Evolutionary conservation across 30 jellyfish, hydroid and myxozoan genomes (phyloP).

Genomic region (Chrysaora quinquecirrha): DNA sequence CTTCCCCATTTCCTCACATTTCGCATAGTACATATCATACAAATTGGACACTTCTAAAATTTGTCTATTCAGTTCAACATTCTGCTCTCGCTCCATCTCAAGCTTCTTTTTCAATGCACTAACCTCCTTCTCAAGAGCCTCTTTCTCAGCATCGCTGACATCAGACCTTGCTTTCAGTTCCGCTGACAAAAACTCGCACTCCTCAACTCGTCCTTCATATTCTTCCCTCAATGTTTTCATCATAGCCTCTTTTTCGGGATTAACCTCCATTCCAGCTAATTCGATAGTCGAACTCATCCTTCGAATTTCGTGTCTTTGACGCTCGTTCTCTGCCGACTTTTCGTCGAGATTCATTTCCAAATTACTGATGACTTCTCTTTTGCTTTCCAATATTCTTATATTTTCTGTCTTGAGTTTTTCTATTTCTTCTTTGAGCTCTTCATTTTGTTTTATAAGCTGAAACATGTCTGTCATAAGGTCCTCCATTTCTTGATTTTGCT

Average conservation of each 20-base stretch:
- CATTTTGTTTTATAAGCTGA: slow-evolving; percentile 51
- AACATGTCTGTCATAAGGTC: slow-evolving; percentile 54
- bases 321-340: slow-evolving; percentile 62
- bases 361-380: slow-evolving; percentile 45
- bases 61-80: slow-evolving; percentile 57
- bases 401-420: slow-evolving; percentile 50
- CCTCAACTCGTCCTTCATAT: slow-evolving; percentile 11
- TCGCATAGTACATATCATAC: slow-evolving; percentile 43
- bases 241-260: slow-evolving; percentile 22
- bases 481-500: slow-evolving; percentile 51
- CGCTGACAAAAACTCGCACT: slow-evolving; percentile 23
- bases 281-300: slow-evolving; percentile 68
- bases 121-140: slow-evolving; percentile 24
- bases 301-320: slow-evolving; percentile 53
- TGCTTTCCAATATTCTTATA: slow-evolving; percentile 35
- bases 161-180: slow-evolving; percentile 43
- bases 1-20: slow-evolving; percentile 53
- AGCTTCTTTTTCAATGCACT: slow-evolving; percentile 23
- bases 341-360: slow-evolving; percentile 49
- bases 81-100: slow-evolving; percentile 68
- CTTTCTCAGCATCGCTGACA: slow-evolving; percentile 34
- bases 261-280: slow-evolving; percentile 4
- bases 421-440: slow-evolving; percentile 62
- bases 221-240: slow-evolving; percentile 29
- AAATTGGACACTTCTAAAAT: slow-evolving; percentile 44